Conservation (phyloP, 2,888 invertebrate genomes). For the Agapostemon virescens region DNA sequence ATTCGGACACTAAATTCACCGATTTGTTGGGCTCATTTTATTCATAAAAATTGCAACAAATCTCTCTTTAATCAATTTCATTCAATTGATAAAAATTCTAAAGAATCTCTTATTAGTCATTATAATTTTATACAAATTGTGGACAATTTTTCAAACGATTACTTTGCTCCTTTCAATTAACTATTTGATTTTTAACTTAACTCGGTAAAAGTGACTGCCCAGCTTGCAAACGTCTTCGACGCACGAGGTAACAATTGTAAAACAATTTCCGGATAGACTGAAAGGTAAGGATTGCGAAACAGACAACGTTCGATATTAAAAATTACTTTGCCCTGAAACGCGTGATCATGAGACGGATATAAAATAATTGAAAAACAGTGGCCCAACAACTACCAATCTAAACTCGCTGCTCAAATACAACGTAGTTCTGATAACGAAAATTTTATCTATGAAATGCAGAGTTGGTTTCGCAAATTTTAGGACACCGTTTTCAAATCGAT, state of each 20-base stretch:
- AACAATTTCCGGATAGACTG: constrained; percentile 22
- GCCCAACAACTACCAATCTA: neutral
- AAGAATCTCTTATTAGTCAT: neutral
- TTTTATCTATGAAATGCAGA: neutral
- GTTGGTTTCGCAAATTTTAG: neutral
- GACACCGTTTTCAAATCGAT: too few relatives aligned
- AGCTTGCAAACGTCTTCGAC: constrained; percentile 34
- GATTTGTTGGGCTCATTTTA: neutral
- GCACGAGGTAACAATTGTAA: constrained; percentile 11
- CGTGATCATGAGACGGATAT: neutral
- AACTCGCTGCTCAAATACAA: neutral
- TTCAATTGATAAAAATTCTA: neutral
- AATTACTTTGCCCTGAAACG: constrained; percentile 10
- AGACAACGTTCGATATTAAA: constrained; percentile 18
- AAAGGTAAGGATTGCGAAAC: constrained; percentile 41
- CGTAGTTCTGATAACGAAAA: neutral
- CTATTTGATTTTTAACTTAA: neutral
- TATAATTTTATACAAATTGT: neutral
- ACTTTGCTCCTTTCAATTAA: neutral
- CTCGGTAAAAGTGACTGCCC: neutral
- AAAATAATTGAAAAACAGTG: neutral
- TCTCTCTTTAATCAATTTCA: neutral
- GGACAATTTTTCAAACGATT: too few relatives aligned
- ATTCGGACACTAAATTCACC: constrained; percentile 17
- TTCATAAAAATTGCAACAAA: neutral